Base-by-base conservation (phyloP, 23 tunicate species). In the Trididemnum nubilum region DNA sequence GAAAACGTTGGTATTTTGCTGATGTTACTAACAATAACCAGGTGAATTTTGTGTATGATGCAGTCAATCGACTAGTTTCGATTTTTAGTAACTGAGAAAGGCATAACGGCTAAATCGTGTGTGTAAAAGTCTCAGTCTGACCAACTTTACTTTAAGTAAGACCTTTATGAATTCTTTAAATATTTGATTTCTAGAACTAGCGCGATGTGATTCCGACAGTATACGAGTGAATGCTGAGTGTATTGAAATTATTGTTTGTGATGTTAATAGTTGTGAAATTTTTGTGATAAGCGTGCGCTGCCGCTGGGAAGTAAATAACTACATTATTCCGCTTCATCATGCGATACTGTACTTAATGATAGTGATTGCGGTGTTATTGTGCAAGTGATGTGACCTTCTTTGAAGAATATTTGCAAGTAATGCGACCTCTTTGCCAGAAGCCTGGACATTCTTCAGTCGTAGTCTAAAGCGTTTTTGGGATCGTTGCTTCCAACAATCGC, bases 381-480 rank as follows among this genome's bases (percentile, higher is more conserved):
- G 19, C 25, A 63, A 26, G 25, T 63, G 69, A 63, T n/a, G 25
- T 63, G 24, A 63, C 25, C 27, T 63, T 63, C 25, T 63, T 63
- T 7, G n/a, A 63, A 63, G 69, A 63, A 63, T 63, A 63, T 63
- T 26, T 21, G 7, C 25, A 63, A 63, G 69, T 63, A 4, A 63
- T 63, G 69, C 27, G 69, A 22, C 69, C 69, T 15, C 25, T 63
- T 21, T 63, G 69, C 69, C 69, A 63, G 28, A n/a, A 24, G 27
- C 25, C n/a, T 63, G 69, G 69, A 63, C n/a, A 24, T 63, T 4
- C 69, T 63, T 24, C 69, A 63, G 28, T 7, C 25, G 5, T n/a
- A 63, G 69, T 22, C 25, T 4, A 63, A 15, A 24, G 69, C 69
- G n/a, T 63, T 21, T 26, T 24, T 63, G 69, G 69, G 69, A 4